Evolutionary conservation across 35 echinoderm and acorn worm species (phyloP).

Genomic region (Eucidaris tribuloides): DNA sequence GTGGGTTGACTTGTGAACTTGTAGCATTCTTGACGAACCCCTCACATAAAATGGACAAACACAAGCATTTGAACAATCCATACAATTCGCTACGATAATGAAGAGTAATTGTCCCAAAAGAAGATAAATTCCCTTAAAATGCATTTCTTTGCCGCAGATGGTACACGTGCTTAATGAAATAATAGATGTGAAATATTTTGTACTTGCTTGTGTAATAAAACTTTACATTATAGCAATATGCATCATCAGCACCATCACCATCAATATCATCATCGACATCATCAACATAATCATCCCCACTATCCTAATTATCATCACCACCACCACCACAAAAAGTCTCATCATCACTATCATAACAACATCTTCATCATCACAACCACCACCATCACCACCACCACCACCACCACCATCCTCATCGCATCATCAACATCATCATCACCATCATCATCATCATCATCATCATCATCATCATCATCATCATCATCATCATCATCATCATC

Average conservation of each 20-base stretch:
- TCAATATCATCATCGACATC: slow-evolving; percentile 15
- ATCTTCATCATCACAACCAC: neutral
- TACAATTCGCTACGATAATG: no score
- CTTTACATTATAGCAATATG: no score
- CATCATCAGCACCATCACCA: slow-evolving; percentile 13
- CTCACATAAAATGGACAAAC: no score
- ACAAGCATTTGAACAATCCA: no score
- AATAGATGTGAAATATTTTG: no score
- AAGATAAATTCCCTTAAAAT: no score
- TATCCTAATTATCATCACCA: slow-evolving; percentile 4
- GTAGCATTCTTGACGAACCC: no score
- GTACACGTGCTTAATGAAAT: no score
- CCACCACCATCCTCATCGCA: slow-evolving; percentile 12
- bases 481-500: slow-evolving; percentile 27
- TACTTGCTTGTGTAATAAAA: no score
- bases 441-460: slow-evolving; percentile 20
- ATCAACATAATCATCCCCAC: neutral
- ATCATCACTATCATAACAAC: neutral
- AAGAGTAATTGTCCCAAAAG: no score
- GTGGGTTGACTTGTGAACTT: no score
- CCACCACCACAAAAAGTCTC: neutral
- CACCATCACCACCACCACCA: neutral
- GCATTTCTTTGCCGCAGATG: no score
- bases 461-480: slow-evolving; percentile 27
- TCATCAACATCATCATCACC: slow-evolving; percentile 20